Conservation (phyloP, 2,797 vertebrate species). For the Pseudochaenichthys georgianus region DNA sequence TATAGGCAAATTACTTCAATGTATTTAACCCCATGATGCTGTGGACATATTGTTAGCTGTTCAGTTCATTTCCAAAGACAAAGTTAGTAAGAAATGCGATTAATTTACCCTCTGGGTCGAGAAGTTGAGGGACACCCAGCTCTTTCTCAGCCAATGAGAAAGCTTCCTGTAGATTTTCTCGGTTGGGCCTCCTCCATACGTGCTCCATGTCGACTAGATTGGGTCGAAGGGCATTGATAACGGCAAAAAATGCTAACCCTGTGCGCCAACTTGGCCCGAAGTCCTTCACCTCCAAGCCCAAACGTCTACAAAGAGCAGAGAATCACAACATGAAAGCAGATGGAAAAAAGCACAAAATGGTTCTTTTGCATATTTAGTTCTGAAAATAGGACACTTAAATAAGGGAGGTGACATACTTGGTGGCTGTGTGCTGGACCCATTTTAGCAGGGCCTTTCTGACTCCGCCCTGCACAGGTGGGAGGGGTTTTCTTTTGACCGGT, state of each 20-base stretch:
- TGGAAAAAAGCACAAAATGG: not conserved
- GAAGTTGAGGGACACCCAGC: slow-evolving; percentile 93
- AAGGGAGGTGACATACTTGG: slow-evolving; percentile 86
- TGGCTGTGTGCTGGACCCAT: slow-evolving; percentile 94
- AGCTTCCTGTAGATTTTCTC: slow-evolving; percentile 94
- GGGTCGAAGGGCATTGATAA: slow-evolving; percentile 93
- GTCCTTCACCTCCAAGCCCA: slow-evolving; percentile 94
- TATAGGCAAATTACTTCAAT: not conserved
- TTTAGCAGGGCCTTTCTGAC: slow-evolving; percentile 93
- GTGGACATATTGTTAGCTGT: not conserved
- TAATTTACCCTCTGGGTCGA: slow-evolving; percentile 94
- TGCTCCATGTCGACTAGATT: slow-evolving; percentile 93
- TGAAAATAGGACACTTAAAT: not conserved
- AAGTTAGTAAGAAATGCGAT: not conserved
- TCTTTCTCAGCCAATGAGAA: slow-evolving; percentile 94
- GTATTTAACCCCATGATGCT: slow-evolving; percentile 10
- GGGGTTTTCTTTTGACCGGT: slow-evolving; percentile 92
- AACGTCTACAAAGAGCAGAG: slow-evolving; percentile 81
- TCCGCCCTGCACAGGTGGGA: slow-evolving; percentile 90
- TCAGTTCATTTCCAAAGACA: slow-evolving; percentile 4
- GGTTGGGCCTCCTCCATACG: slow-evolving; percentile 87
- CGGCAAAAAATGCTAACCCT: slow-evolving; percentile 93
- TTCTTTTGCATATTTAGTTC: not conserved
- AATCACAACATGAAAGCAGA: slow-evolving; percentile 11
- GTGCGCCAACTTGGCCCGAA: slow-evolving; percentile 97